phyloP scores from a whole-genome alignment of 1,140 invertebrate genomes.

The Caenorhabditis inopinata region DNA sequence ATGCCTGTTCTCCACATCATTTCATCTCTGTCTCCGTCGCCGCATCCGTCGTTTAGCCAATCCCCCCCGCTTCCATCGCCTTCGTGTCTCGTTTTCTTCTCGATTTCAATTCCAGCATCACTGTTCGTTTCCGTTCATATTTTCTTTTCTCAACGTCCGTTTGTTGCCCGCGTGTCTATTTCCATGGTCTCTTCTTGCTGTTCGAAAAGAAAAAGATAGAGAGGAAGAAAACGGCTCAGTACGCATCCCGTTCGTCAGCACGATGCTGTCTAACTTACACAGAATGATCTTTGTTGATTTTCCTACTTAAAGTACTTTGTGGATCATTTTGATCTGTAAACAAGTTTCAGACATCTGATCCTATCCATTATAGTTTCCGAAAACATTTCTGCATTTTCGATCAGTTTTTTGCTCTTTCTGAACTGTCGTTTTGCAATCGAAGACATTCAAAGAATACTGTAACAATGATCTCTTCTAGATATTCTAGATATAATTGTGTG shows the following conservation, averaged over 20 bases:
- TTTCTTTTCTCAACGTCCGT: background rate
- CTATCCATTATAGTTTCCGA: too few species aligned
- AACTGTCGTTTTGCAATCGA: too few species aligned
- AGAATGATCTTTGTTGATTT: background rate
- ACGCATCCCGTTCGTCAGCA: constrained; percentile 12
- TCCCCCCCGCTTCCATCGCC: background rate
- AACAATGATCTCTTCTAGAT: too few species aligned
- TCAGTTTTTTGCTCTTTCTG: too few species aligned
- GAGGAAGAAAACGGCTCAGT: background rate
- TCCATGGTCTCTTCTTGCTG: background rate
- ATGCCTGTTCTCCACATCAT: background rate
- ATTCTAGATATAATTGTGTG: too few species aligned
- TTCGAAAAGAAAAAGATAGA: background rate
- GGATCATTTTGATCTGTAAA: background rate
- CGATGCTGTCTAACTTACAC: background rate
- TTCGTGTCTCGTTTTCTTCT: constrained; percentile 1
- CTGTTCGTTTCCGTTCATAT: background rate
- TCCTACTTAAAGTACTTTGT: background rate
- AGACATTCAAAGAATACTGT: too few species aligned
- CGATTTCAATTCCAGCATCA: constrained; percentile 21
- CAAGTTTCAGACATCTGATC: background rate
- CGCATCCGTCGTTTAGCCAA: constrained; percentile 33
- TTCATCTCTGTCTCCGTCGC: constrained; percentile 10
- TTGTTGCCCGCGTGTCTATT: background rate
- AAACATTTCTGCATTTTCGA: too few species aligned